Percentiles rank a stretch among this genome's conserved stretches.
Evolutionary conservation across 2,113 vertebrate species (phyloP).

Genomic region (Apodemus sylvaticus): DNA sequence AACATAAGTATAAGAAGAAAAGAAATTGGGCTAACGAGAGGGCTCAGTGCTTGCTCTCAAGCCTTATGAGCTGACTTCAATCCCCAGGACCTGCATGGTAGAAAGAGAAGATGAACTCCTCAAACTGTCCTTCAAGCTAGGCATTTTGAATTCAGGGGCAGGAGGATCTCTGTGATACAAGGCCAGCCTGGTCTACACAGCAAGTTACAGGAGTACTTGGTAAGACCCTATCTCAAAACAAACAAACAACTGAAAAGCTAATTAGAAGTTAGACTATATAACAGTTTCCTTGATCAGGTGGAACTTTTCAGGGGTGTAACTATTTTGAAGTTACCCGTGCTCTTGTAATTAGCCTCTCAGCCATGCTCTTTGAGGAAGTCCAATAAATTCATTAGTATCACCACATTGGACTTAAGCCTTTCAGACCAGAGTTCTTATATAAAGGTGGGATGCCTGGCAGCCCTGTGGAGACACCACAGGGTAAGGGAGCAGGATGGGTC

Average conservation of each 20-base stretch:
- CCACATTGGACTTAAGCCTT: not conserved
- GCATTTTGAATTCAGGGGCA: not conserved
- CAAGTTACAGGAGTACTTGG: not conserved
- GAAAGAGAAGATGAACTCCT: not conserved
- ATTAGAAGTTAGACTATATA: not conserved
- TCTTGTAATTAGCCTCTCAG: not conserved
- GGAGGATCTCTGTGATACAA: not conserved
- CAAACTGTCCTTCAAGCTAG: not conserved
- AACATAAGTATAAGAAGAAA: not conserved
- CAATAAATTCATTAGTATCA: not conserved
- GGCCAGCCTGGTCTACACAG: not conserved
- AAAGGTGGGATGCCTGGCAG: not conserved
- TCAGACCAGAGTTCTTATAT: not conserved
- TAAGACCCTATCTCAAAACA: not conserved
- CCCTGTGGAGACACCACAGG: not conserved
- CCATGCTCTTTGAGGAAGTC: not conserved
- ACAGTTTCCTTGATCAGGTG: not conserved
- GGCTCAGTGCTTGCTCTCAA: not conserved
- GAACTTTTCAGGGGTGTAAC: too few species aligned
- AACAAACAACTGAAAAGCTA: not conserved
- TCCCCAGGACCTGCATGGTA: not conserved
- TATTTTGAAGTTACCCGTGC: too few species aligned
- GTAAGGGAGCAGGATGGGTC: not conserved
- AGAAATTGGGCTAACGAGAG: too few species aligned
- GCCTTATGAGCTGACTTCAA: not conserved